Conservation (phyloP, 2,113 vertebrate species). For the Craseonycteris thonglongyai region DNA sequence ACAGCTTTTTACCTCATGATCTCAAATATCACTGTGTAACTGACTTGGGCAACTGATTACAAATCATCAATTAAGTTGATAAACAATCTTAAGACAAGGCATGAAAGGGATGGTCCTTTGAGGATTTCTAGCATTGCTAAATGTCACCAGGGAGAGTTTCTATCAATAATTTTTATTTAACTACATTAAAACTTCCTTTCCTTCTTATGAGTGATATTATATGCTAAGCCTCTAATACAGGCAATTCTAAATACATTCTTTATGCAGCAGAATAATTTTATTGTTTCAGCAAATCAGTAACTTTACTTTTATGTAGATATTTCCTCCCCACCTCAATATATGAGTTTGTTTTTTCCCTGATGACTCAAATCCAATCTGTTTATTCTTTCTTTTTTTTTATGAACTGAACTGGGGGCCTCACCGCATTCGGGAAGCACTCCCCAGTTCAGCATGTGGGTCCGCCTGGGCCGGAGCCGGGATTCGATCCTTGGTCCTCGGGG, state of each 20-base stretch:
- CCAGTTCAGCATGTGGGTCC: too few species aligned
- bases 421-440: too few species aligned
- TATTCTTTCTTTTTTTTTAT: neutral
- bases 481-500: too few species aligned
- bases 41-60: slow-evolving; percentile 7
- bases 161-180: neutral
- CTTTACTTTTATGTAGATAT: neutral
- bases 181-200: neutral
- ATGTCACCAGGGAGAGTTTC: neutral
- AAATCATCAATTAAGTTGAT: neutral
- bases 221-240: neutral
- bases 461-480: too few species aligned
- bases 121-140: neutral
- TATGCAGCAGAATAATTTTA: neutral
- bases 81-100: neutral
- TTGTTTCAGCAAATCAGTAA: neutral
- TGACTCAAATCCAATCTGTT: neutral
- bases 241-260: neutral
- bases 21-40: neutral
- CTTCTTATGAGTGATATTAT: neutral
- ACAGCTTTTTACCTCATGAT: neutral
- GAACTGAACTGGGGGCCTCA: too few species aligned
- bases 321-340: neutral
- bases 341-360: neutral
- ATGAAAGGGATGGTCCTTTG: neutral